Percentiles rank a stretch among this genome's conserved stretches.
These are phyloP conservation scores for Ennomos fuscantarius DNA, from an alignment of 2,888 invertebrate genomes.

Conservation along the genomic window DNA sequence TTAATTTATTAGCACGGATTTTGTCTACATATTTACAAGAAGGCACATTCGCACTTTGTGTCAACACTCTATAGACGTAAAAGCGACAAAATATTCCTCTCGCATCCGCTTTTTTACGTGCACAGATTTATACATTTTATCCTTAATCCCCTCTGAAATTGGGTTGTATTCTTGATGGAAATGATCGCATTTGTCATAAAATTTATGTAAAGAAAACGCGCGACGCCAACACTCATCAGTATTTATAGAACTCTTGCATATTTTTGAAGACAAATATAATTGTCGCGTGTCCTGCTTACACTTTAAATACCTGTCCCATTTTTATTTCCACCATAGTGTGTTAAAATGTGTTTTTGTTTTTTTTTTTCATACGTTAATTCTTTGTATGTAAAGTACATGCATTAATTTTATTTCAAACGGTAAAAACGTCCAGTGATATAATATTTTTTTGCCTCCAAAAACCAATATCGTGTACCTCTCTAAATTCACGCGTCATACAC, in stretches of 20 bases:
- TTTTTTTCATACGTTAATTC: conserved; percentile 31
- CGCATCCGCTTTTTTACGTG: conserved; percentile 56
- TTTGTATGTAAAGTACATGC: too few relatives aligned
- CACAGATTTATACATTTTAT: conserved; percentile 58
- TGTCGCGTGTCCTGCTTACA: conserved; percentile 2
- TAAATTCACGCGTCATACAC: conserved; percentile 1
- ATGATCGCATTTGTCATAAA: conserved; percentile 54
- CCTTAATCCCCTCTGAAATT: conserved; percentile 50
- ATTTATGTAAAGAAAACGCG: conserved; percentile 25
- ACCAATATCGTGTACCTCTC: too few relatives aligned
- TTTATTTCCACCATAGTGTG: conserved; percentile 11
- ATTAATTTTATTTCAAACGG: too few relatives aligned
- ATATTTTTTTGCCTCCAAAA: too few relatives aligned
- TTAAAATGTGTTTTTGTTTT: conserved; percentile 22
- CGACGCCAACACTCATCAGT: background rate
- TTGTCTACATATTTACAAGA: conserved; percentile 41
- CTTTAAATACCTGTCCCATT: conserved; percentile 7
- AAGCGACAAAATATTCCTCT: conserved; percentile 54
- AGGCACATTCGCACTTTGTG: conserved; percentile 27
- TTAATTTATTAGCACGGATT: conserved; percentile 10
- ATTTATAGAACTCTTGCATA: background rate
- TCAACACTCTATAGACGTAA: conserved; percentile 25
- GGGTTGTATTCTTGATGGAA: conserved; percentile 48
- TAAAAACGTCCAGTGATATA: too few relatives aligned
- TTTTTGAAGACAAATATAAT: conserved; percentile 10